These are phyloP conservation scores for Brachyptera putata DNA, from an alignment of 2,888 invertebrate species.

Conservation along the genomic window DNA sequence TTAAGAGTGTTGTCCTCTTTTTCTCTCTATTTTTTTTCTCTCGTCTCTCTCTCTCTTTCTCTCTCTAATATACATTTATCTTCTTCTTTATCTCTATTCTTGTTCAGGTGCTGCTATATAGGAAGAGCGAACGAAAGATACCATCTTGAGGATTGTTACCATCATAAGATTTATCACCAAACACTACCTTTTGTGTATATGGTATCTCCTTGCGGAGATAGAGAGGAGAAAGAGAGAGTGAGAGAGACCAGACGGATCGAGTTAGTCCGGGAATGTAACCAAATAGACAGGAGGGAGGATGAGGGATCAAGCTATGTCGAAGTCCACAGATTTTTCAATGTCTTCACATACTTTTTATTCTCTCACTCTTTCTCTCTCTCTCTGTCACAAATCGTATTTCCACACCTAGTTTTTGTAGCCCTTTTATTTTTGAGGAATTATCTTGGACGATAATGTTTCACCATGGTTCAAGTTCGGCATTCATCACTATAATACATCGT, in stretches of 20 bases:
- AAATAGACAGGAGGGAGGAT: not conserved
- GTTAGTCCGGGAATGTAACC: too few relatives aligned
- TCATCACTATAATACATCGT: too few relatives aligned
- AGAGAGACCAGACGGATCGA: too few relatives aligned
- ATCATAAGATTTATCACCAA: constrained; percentile 33
- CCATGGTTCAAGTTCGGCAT: too few relatives aligned
- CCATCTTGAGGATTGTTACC: constrained; percentile 35
- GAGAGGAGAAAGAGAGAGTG: too few relatives aligned
- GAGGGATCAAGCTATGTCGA: not conserved
- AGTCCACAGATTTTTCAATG: constrained; percentile 29
- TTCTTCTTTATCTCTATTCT: constrained; percentile 31
- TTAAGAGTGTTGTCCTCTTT: constrained; percentile 10
- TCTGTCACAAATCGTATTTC: constrained; percentile 24
- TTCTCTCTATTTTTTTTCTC: constrained; percentile 18
- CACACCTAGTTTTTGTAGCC: constrained; percentile 4
- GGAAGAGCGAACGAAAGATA: constrained; percentile 31
- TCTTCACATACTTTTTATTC: too few relatives aligned
- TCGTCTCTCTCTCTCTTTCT: constrained; percentile 17
- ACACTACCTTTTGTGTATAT: constrained; percentile 1
- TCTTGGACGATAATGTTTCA: too few relatives aligned
- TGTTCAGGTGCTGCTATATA: constrained; percentile 34
- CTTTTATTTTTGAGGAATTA: constrained; percentile 6
- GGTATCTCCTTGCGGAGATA: constrained; percentile 6
- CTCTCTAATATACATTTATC: constrained; percentile 31
- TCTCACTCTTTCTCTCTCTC: too few relatives aligned